phyloP scores from a whole-genome alignment of 2,888 invertebrate species.

The Blera fallax region DNA sequence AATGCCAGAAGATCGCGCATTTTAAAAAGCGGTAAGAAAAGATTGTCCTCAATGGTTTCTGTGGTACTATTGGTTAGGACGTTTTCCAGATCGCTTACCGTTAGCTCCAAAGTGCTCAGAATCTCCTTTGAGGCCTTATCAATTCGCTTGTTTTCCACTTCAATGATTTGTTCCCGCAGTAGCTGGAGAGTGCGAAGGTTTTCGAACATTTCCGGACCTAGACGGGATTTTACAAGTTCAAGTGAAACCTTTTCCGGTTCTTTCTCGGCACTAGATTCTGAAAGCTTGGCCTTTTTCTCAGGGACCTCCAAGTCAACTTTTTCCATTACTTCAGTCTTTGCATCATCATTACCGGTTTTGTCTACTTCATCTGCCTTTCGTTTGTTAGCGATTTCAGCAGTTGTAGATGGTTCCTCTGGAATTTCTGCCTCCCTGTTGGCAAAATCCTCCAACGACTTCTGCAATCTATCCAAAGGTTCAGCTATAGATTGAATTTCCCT shows the following conservation, averaged over 20 bases:
- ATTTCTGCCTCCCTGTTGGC: neutral
- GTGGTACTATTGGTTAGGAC: constrained; percentile 54
- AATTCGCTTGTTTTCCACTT: constrained; percentile 6
- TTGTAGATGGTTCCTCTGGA: neutral
- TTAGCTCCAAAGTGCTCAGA: constrained; percentile 66
- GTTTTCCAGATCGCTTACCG: constrained; percentile 71
- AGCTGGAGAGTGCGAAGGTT: constrained; percentile 29
- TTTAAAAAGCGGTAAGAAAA: constrained; percentile 75
- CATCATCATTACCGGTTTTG: neutral
- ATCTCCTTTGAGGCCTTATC: constrained; percentile 57
- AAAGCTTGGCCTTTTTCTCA: constrained; percentile 41
- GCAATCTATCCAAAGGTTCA: constrained; percentile 75
- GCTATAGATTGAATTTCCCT: constrained; percentile 76
- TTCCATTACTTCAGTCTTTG: neutral
- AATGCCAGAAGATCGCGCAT: constrained; percentile 74
- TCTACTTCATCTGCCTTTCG: constrained; percentile 39
- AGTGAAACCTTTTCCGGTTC: neutral
- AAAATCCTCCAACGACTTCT: constrained; percentile 74
- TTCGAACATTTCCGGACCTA: constrained; percentile 25
- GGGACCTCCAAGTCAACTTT: constrained; percentile 17
- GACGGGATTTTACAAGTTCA: neutral
- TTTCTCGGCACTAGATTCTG: constrained; percentile 8
- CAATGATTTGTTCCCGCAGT: constrained; percentile 35
- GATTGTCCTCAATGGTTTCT: constrained; percentile 73
- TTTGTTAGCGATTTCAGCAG: constrained; percentile 26